Percentiles rank a stretch among this genome's conserved stretches.
These are phyloP conservation scores for Myiagra hebetior DNA, from an alignment of 2,113 vertebrate species.

Conservation along the genomic window DNA sequence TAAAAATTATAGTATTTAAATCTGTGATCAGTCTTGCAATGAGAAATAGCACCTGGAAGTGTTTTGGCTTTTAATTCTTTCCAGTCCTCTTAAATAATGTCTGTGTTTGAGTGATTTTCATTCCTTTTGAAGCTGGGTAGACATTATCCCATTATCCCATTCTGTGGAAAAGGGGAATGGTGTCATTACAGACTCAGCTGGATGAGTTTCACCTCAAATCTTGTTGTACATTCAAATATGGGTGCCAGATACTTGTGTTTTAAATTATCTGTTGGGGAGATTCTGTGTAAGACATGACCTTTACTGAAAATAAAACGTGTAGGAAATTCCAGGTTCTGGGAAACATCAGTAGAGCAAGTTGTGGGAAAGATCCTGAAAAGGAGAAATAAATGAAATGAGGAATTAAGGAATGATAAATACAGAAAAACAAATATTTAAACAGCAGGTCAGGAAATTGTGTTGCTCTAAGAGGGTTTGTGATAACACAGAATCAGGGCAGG, in stretches of 20 bases:
- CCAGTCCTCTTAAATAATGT: background rate
- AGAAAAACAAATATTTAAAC: conserved; percentile 2
- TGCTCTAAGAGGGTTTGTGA: background rate
- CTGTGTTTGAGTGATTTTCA: background rate
- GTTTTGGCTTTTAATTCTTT: background rate
- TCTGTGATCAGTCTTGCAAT: background rate
- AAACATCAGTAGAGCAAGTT: conserved; percentile 14
- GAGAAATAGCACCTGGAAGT: background rate
- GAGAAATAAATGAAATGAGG: conserved; percentile 10
- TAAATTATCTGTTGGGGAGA: background rate
- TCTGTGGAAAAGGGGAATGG: background rate
- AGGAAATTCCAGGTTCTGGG: background rate
- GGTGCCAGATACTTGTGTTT: background rate
- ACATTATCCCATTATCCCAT: background rate
- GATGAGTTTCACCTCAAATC: background rate
- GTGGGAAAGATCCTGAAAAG: background rate
- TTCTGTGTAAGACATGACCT: conserved; percentile 24
- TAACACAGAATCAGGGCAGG: background rate
- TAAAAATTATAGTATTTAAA: background rate
- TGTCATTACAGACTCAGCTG: background rate
- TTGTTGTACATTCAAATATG: background rate
- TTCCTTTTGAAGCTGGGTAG: background rate
- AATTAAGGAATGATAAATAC: conserved; percentile 43
- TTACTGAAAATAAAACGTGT: conserved; percentile 30
- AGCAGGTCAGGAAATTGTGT: background rate